phyloP scores from a whole-genome alignment of 2,113 vertebrate species.

The Paralichthys olivaceus region DNA sequence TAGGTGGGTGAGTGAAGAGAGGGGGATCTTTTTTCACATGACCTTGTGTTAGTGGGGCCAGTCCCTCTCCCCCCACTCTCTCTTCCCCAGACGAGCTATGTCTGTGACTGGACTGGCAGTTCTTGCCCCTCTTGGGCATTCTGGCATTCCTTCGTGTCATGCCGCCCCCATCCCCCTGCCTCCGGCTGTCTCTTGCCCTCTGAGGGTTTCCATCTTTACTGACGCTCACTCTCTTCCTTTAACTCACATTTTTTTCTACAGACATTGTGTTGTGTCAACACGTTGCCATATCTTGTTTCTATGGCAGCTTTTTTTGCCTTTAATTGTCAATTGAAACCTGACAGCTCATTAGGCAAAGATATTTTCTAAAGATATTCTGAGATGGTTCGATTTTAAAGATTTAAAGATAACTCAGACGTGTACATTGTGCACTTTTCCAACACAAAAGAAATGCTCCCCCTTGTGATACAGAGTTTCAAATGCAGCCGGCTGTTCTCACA shows the following conservation, averaged over 20 bases:
- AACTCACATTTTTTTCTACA: constrained; percentile 40
- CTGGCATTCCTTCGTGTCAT: constrained; percentile 86
- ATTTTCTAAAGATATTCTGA: neutral
- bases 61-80: constrained; percentile 56
- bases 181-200: constrained; percentile 72
- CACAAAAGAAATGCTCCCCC: constrained; percentile 20
- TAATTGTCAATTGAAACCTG: neutral
- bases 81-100: constrained; percentile 83
- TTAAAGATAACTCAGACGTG: neutral
- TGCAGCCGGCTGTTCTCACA: constrained; percentile 35
- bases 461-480: constrained; percentile 27
- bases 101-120: constrained; percentile 87
- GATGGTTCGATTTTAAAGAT: neutral
- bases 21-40: constrained; percentile 79
- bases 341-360: neutral
- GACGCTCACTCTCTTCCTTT: constrained; percentile 37
- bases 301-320: neutral
- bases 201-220: constrained; percentile 63
- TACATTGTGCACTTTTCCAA: neutral
- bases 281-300: constrained; percentile 11
- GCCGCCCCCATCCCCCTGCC: constrained; percentile 63
- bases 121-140: constrained; percentile 91
- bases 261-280: constrained; percentile 16
- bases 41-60: constrained; percentile 73
- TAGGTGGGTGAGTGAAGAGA: constrained; percentile 54